Evolutionary conservation across 2,113 vertebrate species (phyloP).

Genomic region (rat (Rattus norvegicus)): DNA sequence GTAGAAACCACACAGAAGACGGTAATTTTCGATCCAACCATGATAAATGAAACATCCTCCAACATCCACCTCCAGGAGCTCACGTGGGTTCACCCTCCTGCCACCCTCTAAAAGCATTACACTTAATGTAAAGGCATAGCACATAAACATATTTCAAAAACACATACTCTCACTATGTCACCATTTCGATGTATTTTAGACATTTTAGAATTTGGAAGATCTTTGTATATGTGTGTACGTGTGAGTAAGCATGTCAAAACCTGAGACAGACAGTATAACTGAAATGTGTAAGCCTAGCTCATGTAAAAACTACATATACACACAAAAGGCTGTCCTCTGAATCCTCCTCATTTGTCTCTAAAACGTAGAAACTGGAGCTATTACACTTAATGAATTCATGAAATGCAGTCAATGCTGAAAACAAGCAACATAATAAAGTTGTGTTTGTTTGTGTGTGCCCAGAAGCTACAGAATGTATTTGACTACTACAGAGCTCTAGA

Average conservation of each 20-base stretch:
- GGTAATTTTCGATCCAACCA: not conserved
- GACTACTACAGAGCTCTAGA: not conserved
- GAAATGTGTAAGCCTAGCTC: not conserved
- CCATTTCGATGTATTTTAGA: not conserved
- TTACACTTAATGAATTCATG: conserved; percentile 13
- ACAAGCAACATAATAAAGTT: not conserved
- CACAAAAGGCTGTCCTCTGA: not conserved
- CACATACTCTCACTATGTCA: not conserved
- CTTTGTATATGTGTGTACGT: not conserved
- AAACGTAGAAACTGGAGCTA: conserved; percentile 2
- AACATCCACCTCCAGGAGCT: not conserved
- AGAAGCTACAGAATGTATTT: not conserved
- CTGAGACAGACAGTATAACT: not conserved
- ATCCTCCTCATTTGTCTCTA: not conserved
- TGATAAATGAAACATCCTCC: not conserved
- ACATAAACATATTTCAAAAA: not conserved
- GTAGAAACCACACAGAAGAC: not conserved
- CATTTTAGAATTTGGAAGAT: conserved; percentile 41
- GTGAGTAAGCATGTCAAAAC: not conserved
- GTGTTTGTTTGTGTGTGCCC: no score
- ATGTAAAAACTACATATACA: not conserved
- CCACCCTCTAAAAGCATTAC: not conserved
- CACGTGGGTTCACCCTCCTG: not conserved
- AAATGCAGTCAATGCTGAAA: not conserved
- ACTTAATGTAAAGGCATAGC: not conserved